phyloP scores from a whole-genome alignment of 2,113 vertebrate genomes.

The Tragelaphus buxtoni region DNA sequence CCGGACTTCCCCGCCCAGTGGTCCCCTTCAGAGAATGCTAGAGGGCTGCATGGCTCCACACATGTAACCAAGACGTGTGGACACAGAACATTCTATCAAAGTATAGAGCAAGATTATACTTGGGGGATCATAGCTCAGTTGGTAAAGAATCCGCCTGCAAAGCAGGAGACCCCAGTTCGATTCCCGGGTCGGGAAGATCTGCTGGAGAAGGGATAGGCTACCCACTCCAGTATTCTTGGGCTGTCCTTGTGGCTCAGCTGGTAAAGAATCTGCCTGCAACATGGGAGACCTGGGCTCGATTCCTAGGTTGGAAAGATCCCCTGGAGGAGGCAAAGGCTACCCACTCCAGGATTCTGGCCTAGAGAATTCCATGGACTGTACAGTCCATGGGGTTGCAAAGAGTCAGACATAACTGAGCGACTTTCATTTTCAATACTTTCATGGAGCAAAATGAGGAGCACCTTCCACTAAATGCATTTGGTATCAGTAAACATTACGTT shows the following conservation, averaged over 20 bases:
- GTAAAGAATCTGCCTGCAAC: not conserved
- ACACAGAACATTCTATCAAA: not conserved
- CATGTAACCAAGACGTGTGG: fast-evolving
- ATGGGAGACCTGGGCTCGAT: not conserved
- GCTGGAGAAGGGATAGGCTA: not conserved
- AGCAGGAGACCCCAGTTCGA: not conserved
- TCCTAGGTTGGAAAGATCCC: not conserved
- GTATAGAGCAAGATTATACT: not conserved
- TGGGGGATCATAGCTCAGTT: not conserved
- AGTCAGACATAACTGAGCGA: not conserved
- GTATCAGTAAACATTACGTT: not conserved
- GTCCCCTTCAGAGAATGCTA: not conserved
- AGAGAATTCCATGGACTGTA: not conserved
- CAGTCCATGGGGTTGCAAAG: not conserved
- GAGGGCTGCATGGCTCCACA: not conserved
- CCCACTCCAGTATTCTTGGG: not conserved
- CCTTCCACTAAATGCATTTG: not conserved
- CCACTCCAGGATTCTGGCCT: not conserved
- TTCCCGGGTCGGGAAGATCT: not conserved
- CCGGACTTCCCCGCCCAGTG: fast-evolving
- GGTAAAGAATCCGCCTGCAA: not conserved
- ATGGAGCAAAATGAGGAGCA: not conserved
- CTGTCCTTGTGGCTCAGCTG: not conserved
- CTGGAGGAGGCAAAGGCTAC: not conserved
- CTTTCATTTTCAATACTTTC: not conserved